Evolutionary conservation across 2,113 vertebrate genomes (phyloP).

Genomic region (Oreochromis aureus): DNA sequence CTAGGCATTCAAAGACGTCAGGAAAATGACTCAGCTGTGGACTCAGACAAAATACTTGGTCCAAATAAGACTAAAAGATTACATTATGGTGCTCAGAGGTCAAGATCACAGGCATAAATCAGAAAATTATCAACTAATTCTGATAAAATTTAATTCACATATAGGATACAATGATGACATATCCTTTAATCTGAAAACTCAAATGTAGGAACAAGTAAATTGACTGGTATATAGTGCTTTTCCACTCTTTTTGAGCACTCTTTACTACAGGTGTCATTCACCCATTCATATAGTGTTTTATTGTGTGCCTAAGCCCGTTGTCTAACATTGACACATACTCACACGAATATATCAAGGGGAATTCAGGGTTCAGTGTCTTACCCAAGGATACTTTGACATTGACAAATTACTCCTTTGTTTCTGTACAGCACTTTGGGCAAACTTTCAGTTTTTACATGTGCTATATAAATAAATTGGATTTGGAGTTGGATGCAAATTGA

Average conservation of each 20-base stretch:
- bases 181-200: rapidly evolving
- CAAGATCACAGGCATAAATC: background rate
- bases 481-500: background rate
- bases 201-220: background rate
- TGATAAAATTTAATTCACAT: rapidly evolving
- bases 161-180: background rate
- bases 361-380: background rate
- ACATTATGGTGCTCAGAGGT: background rate
- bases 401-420: background rate
- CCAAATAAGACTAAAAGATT: background rate
- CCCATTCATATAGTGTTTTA: background rate
- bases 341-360: background rate
- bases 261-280: background rate
- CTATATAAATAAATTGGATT: background rate
- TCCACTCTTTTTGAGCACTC: background rate
- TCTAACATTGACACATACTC: background rate
- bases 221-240: background rate
- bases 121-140: background rate
- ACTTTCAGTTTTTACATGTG: background rate
- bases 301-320: background rate
- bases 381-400: background rate
- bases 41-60: background rate
- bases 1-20: background rate
- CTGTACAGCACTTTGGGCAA: background rate
- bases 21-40: background rate